A percentile compares a stretch with the other conserved stretches of the same genome.
Evolutionary conservation across 2,888 invertebrate species (phyloP).

Genomic region (Rhamnusium bicolor): DNA sequence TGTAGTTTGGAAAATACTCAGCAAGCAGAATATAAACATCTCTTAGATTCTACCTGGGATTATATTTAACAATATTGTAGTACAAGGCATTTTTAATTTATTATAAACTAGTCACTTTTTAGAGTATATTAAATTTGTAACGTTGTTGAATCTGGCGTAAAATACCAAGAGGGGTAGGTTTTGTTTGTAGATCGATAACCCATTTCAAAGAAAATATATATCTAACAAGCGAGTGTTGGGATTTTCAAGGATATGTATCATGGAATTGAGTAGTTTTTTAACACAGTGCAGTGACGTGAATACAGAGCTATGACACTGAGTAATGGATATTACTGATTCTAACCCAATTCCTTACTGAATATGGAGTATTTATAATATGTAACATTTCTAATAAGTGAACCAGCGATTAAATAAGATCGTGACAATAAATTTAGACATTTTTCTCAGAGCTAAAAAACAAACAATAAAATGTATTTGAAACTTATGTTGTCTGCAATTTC

Average conservation of each 20-base stretch:
- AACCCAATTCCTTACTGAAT: not conserved
- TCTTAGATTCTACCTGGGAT: no score
- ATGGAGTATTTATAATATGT: no score
- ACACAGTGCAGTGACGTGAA: not conserved
- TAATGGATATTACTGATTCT: not conserved
- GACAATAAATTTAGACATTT: no score
- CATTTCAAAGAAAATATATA: not conserved
- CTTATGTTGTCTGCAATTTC: no score
- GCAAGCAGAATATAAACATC: no score
- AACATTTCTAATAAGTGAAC: no score
- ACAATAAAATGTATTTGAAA: no score
- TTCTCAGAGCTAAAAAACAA: no score
- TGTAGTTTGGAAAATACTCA: no score
- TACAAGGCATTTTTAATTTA: not conserved
- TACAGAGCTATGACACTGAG: not conserved
- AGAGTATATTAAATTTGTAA: not conserved
- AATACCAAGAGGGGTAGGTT: not conserved
- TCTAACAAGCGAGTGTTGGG: not conserved
- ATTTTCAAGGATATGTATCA: not conserved
- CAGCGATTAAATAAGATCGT: no score
- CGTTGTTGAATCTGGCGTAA: not conserved
- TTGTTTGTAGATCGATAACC: not conserved
- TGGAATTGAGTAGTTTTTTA: not conserved
- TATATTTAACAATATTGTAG: not conserved
- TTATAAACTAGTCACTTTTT: not conserved